phyloP scores from a whole-genome alignment of 1,140 invertebrate species.

The Sycophila sp. region DNA sequence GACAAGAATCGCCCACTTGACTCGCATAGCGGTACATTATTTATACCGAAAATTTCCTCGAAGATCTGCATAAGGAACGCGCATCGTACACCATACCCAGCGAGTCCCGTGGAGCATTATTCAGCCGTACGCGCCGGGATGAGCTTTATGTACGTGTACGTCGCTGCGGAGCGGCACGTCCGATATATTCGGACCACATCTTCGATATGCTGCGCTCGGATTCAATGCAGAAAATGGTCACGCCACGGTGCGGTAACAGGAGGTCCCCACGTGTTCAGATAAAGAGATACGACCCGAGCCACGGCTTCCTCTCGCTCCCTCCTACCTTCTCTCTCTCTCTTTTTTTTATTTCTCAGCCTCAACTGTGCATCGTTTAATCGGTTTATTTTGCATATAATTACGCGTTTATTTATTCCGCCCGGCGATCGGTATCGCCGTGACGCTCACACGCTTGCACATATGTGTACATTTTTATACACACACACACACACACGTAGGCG shows the following conservation, averaged over 20 bases:
- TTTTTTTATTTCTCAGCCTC: background rate
- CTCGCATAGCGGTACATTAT: too few relatives aligned
- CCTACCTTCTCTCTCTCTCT: background rate
- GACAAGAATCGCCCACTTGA: too few relatives aligned
- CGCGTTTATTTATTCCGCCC: background rate
- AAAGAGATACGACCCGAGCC: slow-evolving; percentile 14
- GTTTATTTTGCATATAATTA: slow-evolving; percentile 4
- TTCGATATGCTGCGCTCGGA: background rate
- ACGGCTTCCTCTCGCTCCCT: background rate
- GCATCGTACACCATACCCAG: too few relatives aligned
- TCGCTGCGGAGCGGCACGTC: background rate
- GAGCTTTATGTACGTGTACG: background rate
- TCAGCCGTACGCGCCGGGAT: background rate
- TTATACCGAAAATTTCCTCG: background rate
- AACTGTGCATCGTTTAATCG: background rate
- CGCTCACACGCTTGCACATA: too few relatives aligned
- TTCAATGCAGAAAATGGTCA: slow-evolving; percentile 16
- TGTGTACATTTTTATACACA: too few relatives aligned
- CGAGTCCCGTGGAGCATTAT: too few relatives aligned
- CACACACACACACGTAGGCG: too few relatives aligned
- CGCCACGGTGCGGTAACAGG: background rate
- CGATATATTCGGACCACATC: slow-evolving; percentile 1
- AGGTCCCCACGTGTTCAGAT: background rate
- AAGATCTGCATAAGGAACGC: too few relatives aligned
- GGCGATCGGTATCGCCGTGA: background rate